Evolutionary conservation across 2,113 vertebrate species (phyloP), one percentile per base, ranked within the genome.

Genomic region (Psophia crepitans): DNA sequence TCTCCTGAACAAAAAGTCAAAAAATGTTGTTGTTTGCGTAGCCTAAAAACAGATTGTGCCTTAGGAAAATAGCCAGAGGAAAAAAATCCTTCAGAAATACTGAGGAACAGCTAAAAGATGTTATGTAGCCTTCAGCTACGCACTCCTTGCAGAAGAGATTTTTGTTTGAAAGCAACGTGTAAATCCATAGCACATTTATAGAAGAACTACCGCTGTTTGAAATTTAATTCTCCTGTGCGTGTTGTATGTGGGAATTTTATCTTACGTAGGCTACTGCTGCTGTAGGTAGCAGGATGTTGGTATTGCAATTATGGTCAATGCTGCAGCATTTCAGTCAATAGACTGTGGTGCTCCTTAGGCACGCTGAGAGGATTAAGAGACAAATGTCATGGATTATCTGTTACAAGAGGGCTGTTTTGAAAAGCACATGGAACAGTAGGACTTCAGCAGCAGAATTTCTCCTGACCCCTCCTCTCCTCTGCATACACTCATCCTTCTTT

Each of bases 21-120:
- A 94, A 94, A 94, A 60, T 95, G 73, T 91, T 97, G 88, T 80
- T 98, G 61, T 96, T 97, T 93, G 91, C 35, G 80, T 48, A 95
- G 17, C 63, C 76, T 93, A 90, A 95, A 93, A 95, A 61, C 84
- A 94, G 82, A 92, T 89, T 96, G 58, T 90, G 80, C 92, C 93
- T 88, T 88, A 96, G 90, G 73, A 98, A 95, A 97, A 93, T 43
- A 95, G 63, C 85, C 82, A 95, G 91, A 96, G 76, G 83, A 94
- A 77, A 93, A 95, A 93, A 18, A 7, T 77, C 39, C 80, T 82
- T 83, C 41, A 74, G 41, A 89, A 90, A 61, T 87, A 79, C 53
- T 65, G 73, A 94, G 74, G 84, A 85, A 92, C 87, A 56, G 51
- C 37, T 88, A 87, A 85, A 84, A 76, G 32, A 65, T 61, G 27